Evolutionary conservation across 2,113 vertebrate genomes (phyloP).

Genomic region (Poeciliopsis turrubarensis): DNA sequence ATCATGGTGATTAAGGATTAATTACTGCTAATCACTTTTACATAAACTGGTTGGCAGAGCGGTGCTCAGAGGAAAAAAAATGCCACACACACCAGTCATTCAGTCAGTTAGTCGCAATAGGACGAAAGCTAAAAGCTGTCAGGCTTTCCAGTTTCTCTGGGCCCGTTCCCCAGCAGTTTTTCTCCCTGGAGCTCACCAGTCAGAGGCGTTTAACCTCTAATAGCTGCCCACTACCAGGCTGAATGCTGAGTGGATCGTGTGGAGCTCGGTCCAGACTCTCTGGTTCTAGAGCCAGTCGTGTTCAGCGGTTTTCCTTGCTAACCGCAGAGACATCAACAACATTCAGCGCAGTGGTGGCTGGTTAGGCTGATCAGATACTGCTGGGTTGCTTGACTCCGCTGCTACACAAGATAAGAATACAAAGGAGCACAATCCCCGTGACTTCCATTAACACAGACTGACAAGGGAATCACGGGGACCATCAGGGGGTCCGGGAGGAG

Average conservation of each 20-base stretch:
- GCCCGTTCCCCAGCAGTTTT: constrained; percentile 6
- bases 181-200: constrained; percentile 35
- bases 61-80: constrained; percentile 90
- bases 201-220: constrained; percentile 19
- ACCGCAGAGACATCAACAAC: constrained; percentile 40
- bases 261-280: not conserved
- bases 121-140: constrained; percentile 10
- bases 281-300: not conserved
- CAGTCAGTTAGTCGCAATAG: constrained; percentile 22
- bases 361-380: constrained; percentile 40
- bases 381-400: constrained; percentile 36
- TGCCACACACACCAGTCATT: constrained; percentile 78
- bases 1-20: constrained; percentile 99
- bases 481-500: constrained; percentile 61
- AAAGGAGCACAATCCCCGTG: constrained; percentile 54
- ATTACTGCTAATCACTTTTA: constrained; percentile 99
- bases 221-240: constrained; percentile 12
- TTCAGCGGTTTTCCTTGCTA: constrained; percentile 15
- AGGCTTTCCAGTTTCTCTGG: constrained; percentile 6
- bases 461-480: constrained; percentile 71
- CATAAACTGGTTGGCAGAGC: constrained; percentile 98
- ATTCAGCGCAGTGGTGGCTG: constrained; percentile 46
- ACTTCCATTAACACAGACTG: constrained; percentile 72
- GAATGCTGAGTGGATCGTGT: not conserved
- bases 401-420: constrained; percentile 63